Percentiles rank a stretch among this genome's conserved stretches.
These are phyloP conservation scores for Podotricha telesiphe DNA, from an alignment of 2,888 invertebrate genomes.

Conservation along the genomic window DNA sequence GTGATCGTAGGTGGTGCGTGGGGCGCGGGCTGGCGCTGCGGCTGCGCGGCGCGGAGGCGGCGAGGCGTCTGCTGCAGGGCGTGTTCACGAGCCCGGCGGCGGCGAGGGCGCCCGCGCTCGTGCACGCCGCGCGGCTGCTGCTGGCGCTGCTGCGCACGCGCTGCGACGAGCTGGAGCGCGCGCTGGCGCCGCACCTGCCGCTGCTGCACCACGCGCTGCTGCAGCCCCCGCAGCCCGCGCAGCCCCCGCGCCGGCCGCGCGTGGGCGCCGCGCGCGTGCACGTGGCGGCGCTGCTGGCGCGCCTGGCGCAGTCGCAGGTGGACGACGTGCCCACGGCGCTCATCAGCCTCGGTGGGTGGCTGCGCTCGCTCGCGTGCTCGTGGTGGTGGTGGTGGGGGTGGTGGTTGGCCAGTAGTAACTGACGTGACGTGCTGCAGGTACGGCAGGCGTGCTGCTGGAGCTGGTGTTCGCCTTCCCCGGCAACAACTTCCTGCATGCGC, in stretches of 20 bases:
- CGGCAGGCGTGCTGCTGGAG: conserved; percentile 88
- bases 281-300: conserved; percentile 89
- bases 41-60: conserved; percentile 49
- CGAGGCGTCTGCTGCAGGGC: conserved; percentile 85
- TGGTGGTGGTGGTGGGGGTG: too few species aligned
- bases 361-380: conserved; percentile 49
- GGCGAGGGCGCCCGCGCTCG: conserved; percentile 88
- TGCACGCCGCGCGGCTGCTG: conserved; percentile 91
- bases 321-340: conserved; percentile 87
- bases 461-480: conserved; percentile 94
- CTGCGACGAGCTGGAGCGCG: conserved; percentile 61
- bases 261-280: conserved; percentile 88
- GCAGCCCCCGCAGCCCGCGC: conserved; percentile 46
- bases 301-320: conserved; percentile 87
- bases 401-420: too few species aligned
- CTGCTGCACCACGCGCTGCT: conserved; percentile 75
- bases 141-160: conserved; percentile 83
- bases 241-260: conserved; percentile 58
- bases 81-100: conserved; percentile 85
- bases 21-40: conserved; percentile 41
- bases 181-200: conserved; percentile 74
- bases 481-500: conserved; percentile 98
- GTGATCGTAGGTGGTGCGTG: conserved; percentile 39
- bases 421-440: conserved; percentile 78
- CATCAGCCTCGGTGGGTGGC: conserved; percentile 75